A percentile compares a stretch with the other conserved stretches of the same genome.
Evolutionary conservation across 2,888 invertebrate species (phyloP).

Genomic region (Brenthis daphne): DNA sequence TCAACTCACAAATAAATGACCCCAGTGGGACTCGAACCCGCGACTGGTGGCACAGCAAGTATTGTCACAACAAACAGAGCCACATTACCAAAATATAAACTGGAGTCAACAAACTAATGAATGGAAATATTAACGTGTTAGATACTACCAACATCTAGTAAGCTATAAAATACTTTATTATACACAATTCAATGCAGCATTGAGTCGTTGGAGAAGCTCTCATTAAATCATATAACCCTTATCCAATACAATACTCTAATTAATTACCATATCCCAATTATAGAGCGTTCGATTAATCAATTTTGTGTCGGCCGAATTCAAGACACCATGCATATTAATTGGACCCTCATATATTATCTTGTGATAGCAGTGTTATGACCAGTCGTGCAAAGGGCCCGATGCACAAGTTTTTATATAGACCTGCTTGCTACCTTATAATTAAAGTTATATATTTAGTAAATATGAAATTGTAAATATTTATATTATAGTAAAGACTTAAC

Average conservation of each 20-base stretch:
- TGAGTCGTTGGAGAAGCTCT: conserved; percentile 23
- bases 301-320: conserved; percentile 55
- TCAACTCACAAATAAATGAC: too few species aligned
- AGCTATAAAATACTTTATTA: conserved; percentile 22
- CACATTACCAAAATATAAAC: too few species aligned
- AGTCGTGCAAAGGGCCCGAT: conserved; percentile 41
- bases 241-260: conserved; percentile 46
- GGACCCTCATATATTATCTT: conserved; percentile 57
- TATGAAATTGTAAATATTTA: too few species aligned
- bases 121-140: too few species aligned
- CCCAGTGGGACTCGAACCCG: too few species aligned
- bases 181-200: neutral
- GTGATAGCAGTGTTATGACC: conserved; percentile 54
- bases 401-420: conserved; percentile 22
- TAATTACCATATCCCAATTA: conserved; percentile 69
- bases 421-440: conserved; percentile 2
- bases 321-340: conserved; percentile 69
- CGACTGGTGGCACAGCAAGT: too few species aligned
- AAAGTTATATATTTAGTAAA: neutral
- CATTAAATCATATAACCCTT: conserved; percentile 33
- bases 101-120: too few species aligned
- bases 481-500: too few species aligned
- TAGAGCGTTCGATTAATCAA: conserved; percentile 63
- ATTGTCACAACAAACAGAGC: too few species aligned
- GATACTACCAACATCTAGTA: neutral